These are phyloP conservation scores for Heliconius hermathena DNA, from an alignment of 1,140 invertebrate genomes.

Conservation along the genomic window DNA sequence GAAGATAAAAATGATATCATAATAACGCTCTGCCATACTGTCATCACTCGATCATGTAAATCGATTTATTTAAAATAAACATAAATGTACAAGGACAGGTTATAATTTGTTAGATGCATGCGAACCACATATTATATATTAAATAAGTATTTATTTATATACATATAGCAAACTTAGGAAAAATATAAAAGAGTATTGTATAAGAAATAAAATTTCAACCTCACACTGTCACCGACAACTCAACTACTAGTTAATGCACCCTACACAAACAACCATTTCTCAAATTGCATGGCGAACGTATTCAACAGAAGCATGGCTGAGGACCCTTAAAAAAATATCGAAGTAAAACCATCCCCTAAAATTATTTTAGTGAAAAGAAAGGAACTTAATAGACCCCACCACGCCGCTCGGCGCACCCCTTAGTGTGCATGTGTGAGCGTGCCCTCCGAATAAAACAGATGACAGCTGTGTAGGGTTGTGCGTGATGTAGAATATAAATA, in stretches of 20 bases:
- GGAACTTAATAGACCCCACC: conserved; percentile 81
- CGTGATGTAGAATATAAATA: neutral
- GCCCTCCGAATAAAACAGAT: conserved; percentile 66
- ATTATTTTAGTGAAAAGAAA: conserved; percentile 82
- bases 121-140: neutral
- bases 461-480: conserved; percentile 55
- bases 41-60: conserved; percentile 7
- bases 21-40: conserved; percentile 1
- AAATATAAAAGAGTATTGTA: neutral
- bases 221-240: conserved; percentile 60
- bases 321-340: conserved; percentile 73
- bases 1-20: neutral
- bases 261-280: conserved; percentile 69
- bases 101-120: neutral
- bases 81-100: neutral
- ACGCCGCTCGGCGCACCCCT: conserved; percentile 71
- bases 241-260: conserved; percentile 65
- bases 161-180: neutral
- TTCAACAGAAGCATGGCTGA: conserved; percentile 66
- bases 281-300: conserved; percentile 71
- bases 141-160: neutral
- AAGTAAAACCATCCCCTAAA: conserved; percentile 80
- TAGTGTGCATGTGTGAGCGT: conserved; percentile 50
- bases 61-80: conserved; percentile 11
- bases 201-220: conserved; percentile 30